Evolutionary conservation across 2,888 invertebrate species (phyloP).

Genomic region (Paralinhomoeus sp.): DNA sequence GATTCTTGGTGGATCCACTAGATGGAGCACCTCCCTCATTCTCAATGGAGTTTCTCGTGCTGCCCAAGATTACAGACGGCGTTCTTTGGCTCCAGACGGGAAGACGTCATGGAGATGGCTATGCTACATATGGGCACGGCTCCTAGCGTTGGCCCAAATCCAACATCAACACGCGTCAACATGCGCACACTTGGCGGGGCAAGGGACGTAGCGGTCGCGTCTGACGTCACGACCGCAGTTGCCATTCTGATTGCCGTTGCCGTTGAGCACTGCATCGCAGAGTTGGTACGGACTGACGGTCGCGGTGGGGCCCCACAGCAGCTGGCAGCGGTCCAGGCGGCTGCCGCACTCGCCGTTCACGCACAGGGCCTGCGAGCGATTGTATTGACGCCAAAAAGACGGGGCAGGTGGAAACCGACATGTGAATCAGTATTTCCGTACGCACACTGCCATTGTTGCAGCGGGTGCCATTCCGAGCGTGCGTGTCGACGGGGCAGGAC

Average conservation of each 20-base stretch:
- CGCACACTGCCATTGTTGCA: constrained; percentile 32
- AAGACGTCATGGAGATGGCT: too few species aligned
- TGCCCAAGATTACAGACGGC: too few species aligned
- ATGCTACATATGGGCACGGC: too few species aligned
- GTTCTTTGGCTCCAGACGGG: too few species aligned
- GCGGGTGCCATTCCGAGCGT: constrained; percentile 59
- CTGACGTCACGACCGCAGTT: constrained; percentile 76
- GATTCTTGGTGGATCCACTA: too few species aligned
- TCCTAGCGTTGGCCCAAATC: too few species aligned
- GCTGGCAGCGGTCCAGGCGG: constrained; percentile 65
- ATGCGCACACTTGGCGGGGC: constrained; percentile 43
- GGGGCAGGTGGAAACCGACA: neutral
- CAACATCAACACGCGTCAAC: too few species aligned
- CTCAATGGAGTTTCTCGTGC: too few species aligned
- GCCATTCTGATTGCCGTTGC: constrained; percentile 49
- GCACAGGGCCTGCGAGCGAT: constrained; percentile 48
- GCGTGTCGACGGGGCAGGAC: constrained; percentile 70
- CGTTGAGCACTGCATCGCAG: constrained; percentile 60
- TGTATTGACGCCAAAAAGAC: neutral
- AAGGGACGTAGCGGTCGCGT: constrained; percentile 46
- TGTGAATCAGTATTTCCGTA: neutral
- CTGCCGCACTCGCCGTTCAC: constrained; percentile 67
- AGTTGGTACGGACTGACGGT: constrained; percentile 56
- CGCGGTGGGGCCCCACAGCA: constrained; percentile 78
- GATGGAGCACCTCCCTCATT: too few species aligned